These are phyloP conservation scores for Australoheros scitulus DNA, from an alignment of 2,113 vertebrate genomes.

Conservation along the genomic window DNA sequence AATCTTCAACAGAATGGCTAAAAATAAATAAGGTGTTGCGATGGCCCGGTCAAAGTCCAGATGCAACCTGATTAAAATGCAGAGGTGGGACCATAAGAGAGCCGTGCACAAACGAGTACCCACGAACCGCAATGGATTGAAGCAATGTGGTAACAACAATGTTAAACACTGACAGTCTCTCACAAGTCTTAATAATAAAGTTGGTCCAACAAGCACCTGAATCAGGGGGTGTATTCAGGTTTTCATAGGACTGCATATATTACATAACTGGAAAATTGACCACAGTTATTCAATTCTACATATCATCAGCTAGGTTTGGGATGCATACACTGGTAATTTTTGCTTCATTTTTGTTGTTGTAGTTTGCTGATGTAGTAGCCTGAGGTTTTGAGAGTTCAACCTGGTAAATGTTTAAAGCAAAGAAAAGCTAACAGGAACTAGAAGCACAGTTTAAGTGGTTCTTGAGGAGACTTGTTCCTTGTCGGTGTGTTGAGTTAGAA, in stretches of 20 bases:
- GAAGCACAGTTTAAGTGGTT: neutral
- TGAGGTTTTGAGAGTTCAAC: neutral
- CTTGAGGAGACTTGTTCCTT: neutral
- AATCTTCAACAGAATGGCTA: neutral
- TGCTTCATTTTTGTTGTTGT: neutral
- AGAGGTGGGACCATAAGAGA: neutral
- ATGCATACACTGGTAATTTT: neutral
- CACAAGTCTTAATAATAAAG: neutral
- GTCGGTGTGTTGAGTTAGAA: neutral
- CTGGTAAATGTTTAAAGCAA: neutral
- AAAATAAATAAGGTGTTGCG: no score
- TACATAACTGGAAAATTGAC: no score
- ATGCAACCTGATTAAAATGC: no score
- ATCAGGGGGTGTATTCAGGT: neutral
- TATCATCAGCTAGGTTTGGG: neutral
- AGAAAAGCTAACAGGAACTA: neutral
- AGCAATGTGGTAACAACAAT: neutral
- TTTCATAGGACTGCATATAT: neutral
- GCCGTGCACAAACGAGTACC: neutral
- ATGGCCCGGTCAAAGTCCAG: no score
- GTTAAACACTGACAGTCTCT: neutral
- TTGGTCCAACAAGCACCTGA: neutral
- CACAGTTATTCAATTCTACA: no score
- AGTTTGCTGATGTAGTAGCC: neutral
- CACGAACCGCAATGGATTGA: neutral